Evolutionary conservation across 2,113 vertebrate genomes (phyloP).

Genomic region (Siniperca chuatsi): DNA sequence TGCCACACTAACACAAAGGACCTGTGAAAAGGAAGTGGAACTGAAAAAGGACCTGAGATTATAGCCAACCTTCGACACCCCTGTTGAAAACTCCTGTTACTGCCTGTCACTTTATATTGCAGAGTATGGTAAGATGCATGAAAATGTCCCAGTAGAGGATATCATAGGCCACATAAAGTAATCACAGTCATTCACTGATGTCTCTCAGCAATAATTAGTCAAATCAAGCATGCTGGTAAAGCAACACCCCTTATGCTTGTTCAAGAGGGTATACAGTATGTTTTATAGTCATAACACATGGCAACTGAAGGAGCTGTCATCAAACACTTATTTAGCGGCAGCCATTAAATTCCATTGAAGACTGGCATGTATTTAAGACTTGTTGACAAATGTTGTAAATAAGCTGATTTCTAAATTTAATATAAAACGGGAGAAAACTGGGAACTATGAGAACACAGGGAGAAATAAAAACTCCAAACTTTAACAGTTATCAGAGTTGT

Average conservation of each 20-base stretch:
- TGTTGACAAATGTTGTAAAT: neutral
- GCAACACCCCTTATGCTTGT: neutral
- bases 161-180: neutral
- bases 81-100: neutral
- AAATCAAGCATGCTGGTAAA: neutral
- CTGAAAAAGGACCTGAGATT: neutral
- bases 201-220: constrained; percentile 7
- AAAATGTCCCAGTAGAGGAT: neutral
- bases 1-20: neutral
- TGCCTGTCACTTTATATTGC: constrained; percentile 1
- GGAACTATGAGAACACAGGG: neutral
- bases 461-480: neutral
- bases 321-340: neutral
- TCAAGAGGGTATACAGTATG: neutral
- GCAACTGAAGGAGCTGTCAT: neutral
- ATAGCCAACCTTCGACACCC: neutral
- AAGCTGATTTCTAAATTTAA: neutral
- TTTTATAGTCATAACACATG: neutral
- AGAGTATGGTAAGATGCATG: neutral
- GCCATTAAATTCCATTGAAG: neutral
- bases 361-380: neutral
- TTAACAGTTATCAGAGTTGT: neutral
- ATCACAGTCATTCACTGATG: neutral
- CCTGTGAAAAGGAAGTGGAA: constrained; percentile 2
- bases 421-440: neutral